Conservation (phyloP, 2,797 vertebrate genomes). For the Catostomus latipinnis region DNA sequence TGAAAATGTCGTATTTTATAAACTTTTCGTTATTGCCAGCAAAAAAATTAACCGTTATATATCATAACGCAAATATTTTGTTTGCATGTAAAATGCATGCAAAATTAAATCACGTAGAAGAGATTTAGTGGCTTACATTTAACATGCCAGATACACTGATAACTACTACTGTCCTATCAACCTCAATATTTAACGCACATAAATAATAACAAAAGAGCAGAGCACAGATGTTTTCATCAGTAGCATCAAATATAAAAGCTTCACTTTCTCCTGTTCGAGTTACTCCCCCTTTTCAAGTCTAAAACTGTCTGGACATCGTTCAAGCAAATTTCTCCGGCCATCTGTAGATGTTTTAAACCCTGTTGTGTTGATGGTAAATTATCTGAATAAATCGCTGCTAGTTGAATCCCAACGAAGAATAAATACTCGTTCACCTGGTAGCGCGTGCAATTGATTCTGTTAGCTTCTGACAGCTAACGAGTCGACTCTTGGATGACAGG, state of each 20-base stretch:
- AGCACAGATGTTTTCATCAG: neutral
- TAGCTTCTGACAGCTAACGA: conserved; percentile 26
- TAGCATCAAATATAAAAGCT: neutral
- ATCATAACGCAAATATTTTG: neutral
- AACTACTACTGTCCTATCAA: neutral
- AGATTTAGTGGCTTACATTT: neutral
- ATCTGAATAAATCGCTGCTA: neutral
- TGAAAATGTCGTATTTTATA: too few species aligned
- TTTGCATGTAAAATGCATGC: neutral
- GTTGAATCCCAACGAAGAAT: neutral
- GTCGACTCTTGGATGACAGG: conserved; percentile 1
- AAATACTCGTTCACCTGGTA: neutral
- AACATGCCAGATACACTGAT: too few species aligned
- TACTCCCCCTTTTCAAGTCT: conserved; percentile 1
- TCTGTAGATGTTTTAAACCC: neutral
- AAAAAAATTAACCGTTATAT: too few species aligned
- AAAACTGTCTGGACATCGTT: neutral
- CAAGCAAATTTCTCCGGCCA: neutral
- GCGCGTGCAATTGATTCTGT: conserved; percentile 26
- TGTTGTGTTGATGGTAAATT: neutral
- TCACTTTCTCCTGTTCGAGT: neutral
- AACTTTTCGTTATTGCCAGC: too few species aligned
- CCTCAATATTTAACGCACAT: neutral
- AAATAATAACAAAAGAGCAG: neutral
- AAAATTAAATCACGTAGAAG: neutral